Conservation (phyloP, 2,888 invertebrate species). For the Phania funesta region DNA sequence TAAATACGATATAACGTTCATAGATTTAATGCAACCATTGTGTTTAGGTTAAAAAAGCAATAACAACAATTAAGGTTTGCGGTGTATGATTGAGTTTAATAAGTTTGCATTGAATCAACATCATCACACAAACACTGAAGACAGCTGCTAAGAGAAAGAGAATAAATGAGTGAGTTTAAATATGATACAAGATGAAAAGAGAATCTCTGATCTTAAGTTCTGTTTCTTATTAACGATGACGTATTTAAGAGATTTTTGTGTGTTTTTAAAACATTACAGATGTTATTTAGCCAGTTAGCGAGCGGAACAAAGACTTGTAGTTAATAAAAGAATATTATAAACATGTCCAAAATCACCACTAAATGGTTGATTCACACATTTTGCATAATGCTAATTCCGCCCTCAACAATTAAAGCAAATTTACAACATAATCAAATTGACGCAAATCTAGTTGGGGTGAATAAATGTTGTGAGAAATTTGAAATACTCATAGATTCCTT, state of each 20-base stretch:
- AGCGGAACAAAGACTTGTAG: conserved; percentile 29
- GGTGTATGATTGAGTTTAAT: conserved; percentile 24
- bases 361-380: conserved; percentile 46
- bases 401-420: conserved; percentile 40
- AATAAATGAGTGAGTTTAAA: conserved; percentile 37
- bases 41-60: not conserved
- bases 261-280: conserved; percentile 55
- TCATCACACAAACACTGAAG: conserved; percentile 17
- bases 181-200: not conserved
- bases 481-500: conserved; percentile 86
- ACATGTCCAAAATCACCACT: conserved; percentile 53
- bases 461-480: conserved; percentile 89
- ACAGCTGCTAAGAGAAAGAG: not conserved
- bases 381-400: conserved; percentile 22
- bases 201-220: conserved; percentile 55
- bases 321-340: conserved; percentile 37
- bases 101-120: conserved; percentile 18
- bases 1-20: not conserved
- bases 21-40: conserved; percentile 20
- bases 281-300: conserved; percentile 56
- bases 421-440: conserved; percentile 54
- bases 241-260: conserved; percentile 53
- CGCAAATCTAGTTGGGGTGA: conserved; percentile 82
- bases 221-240: conserved; percentile 53
- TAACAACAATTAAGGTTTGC: not conserved